Evolutionary conservation across 2,113 vertebrate genomes (phyloP).

Genomic region (Catharus fuscescens): DNA sequence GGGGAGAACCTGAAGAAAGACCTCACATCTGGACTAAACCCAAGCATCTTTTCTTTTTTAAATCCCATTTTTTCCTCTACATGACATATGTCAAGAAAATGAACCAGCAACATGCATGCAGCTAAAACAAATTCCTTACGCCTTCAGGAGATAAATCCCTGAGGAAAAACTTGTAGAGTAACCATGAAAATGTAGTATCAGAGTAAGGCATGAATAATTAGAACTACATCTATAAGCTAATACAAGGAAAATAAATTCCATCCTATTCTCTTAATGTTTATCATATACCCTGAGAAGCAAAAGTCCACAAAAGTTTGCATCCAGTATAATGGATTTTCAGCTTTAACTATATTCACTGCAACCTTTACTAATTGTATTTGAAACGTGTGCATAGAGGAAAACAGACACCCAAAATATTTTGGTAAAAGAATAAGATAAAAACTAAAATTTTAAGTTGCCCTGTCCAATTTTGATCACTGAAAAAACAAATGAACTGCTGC

Average conservation of each 20-base stretch:
- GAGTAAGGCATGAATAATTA: neutral
- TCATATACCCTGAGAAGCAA: neutral
- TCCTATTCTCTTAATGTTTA: neutral
- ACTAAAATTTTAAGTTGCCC: conserved; percentile 32
- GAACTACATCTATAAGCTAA: neutral
- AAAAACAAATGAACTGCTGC: conserved; percentile 26
- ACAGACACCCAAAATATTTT: neutral
- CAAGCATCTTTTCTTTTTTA: neutral
- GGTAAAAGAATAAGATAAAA: neutral
- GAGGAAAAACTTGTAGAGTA: neutral
- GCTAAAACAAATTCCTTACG: neutral
- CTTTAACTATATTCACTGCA: neutral
- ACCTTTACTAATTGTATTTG: neutral
- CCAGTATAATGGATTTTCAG: neutral
- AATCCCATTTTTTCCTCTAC: neutral
- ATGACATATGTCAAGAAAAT: neutral
- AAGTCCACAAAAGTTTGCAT: neutral
- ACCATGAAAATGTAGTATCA: neutral
- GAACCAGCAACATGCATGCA: neutral
- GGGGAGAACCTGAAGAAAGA: neutral
- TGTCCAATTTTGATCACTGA: conserved; percentile 20
- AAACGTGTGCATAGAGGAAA: neutral
- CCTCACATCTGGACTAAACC: neutral
- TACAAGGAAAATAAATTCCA: neutral
- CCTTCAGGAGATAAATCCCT: neutral